Evolutionary conservation across 2,797 vertebrate species (phyloP).

Genomic region (Labeo calbasu): DNA sequence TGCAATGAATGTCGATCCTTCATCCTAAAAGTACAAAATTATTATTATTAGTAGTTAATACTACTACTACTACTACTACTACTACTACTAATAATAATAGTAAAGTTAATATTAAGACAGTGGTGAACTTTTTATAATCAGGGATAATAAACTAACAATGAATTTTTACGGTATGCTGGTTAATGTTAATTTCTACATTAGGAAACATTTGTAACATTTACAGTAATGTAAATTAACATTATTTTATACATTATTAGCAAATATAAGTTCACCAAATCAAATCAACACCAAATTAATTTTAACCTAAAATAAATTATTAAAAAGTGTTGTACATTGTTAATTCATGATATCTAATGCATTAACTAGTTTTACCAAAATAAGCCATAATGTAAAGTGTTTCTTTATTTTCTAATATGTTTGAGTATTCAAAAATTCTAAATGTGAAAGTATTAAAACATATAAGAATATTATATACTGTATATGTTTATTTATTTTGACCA

Average conservation of each 20-base stretch:
- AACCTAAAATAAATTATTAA: background rate
- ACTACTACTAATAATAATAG: background rate
- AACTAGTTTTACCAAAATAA: background rate
- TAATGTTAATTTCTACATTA: background rate
- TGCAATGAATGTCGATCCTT: background rate
- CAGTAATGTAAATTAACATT: background rate
- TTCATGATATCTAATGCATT: background rate
- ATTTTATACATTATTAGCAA: background rate
- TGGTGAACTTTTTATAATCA: background rate
- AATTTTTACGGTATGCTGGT: background rate
- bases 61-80: no score
- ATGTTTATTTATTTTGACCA: background rate
- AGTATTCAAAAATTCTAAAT: background rate
- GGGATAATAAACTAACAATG: background rate
- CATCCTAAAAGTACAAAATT: background rate
- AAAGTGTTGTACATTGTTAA: background rate
- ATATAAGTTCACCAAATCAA: background rate
- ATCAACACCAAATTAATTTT: background rate
- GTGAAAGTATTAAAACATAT: background rate
- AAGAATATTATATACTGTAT: background rate
- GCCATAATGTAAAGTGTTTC: background rate
- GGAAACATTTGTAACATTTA: background rate
- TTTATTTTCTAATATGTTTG: background rate
- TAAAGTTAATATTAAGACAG: background rate
- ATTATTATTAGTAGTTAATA: background rate